Conservation (phyloP, 2,113 vertebrate genomes). For the Scartelaos histophorus region DNA sequence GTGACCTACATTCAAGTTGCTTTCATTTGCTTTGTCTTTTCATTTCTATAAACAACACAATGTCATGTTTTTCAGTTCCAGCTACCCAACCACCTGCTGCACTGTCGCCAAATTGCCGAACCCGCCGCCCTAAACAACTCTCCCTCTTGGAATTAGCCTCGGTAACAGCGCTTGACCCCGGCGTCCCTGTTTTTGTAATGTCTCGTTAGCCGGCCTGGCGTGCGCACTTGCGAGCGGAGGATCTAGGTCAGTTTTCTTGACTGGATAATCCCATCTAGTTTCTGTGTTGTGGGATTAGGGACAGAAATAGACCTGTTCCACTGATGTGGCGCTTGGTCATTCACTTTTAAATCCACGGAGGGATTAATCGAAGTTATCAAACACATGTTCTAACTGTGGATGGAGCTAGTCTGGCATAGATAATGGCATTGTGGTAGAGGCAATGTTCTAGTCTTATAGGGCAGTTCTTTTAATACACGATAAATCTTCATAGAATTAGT, state of each 20-base stretch:
- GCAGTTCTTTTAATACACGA: not conserved
- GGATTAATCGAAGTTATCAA: conserved; percentile 41
- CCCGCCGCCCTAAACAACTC: not conserved
- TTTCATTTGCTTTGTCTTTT: not conserved
- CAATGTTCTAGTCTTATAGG: not conserved
- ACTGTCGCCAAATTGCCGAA: not conserved
- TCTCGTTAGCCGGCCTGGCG: not conserved
- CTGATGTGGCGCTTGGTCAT: conserved; percentile 36
- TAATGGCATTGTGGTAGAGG: not conserved
- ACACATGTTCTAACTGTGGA: conserved; percentile 31
- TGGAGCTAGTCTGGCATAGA: not conserved
- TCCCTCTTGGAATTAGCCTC: not conserved
- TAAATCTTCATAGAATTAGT: too few relatives aligned
- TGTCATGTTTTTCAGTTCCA: not conserved
- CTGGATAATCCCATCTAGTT: conserved; percentile 53
- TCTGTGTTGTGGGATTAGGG: conserved; percentile 57
- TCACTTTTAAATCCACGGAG: conserved; percentile 21
- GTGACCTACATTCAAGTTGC: not conserved
- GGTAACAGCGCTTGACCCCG: not conserved
- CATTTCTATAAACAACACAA: not conserved
- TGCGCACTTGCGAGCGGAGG: not conserved
- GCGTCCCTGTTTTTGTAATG: conserved; percentile 38
- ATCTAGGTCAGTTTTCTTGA: conserved; percentile 55
- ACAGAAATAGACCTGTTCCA: conserved; percentile 51
- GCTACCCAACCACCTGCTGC: not conserved